Evolutionary conservation across 2,888 invertebrate genomes (phyloP), one percentile per base, ranked within the genome.

Genomic region (Dynastes grantii): DNA sequence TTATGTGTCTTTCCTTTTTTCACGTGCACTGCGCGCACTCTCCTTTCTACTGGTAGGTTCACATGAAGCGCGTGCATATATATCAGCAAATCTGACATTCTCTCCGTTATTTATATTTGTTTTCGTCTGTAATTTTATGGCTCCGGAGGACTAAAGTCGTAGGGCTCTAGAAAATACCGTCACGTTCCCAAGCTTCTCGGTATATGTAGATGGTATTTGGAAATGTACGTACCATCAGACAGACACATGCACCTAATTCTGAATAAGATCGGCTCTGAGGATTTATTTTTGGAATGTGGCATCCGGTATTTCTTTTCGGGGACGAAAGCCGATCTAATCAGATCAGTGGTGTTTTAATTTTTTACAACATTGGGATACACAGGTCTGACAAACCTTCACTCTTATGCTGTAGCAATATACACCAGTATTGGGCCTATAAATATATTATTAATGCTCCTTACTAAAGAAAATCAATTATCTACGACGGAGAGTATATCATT

Each of bases 91-190:
- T 77, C 71, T 71, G 77, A 77, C 77, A 71, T 63, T 63, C 63
- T 77, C 71, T 40, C 51, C 77, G 68, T 73, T 78, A 78, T 78
- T 78, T 78, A 78, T 78, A 78, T 76, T 78, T 78, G 78, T 78
- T 78, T 78, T 76, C 78, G 76, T 78, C 70, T 73, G 73, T 78
- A 78, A 78, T 78, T 78, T 78, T 76, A 78, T 70, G 63, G 63
- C 78, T 63, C 32, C 45, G 58, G 70, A 78, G 68, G 53, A 76
- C 70, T 78, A 78, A 76, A 76, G 68, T 78, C 67, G 76, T 68
- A 68, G 63, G 75, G 58, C 58, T 64, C 53, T 32, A 53, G 53
- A 53, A 76, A 67, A 76, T 76, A 65, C 67, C 58, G 37, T 55
- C 77, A 77, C 71, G 77, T 77, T 71, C 77, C 67, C 73, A 73